Conservation (phyloP, 2,797 vertebrate genomes). For the Esox masquinongy region DNA sequence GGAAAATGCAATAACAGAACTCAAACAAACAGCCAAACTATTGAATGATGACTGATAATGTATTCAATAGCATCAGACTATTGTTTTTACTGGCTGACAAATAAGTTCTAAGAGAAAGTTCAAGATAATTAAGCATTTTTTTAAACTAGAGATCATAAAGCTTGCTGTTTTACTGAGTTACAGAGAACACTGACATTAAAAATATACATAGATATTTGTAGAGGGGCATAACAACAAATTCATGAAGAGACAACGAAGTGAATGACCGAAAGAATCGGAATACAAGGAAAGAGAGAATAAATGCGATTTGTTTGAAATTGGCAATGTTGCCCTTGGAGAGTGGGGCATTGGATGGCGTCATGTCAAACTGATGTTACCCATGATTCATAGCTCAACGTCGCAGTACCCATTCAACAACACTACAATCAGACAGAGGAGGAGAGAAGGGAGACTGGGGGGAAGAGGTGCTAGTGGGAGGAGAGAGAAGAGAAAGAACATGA, state of each 20-base stretch:
- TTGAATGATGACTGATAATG: neutral
- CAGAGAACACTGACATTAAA: neutral
- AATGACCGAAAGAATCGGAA: neutral
- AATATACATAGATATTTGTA: neutral
- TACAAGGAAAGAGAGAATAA: neutral
- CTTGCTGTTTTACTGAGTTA: neutral
- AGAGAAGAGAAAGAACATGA: neutral
- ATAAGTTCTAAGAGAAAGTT: neutral
- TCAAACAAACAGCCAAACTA: too few species aligned
- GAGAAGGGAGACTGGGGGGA: neutral
- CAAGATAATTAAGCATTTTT: neutral
- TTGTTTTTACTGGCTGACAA: neutral
- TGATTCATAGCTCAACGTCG: too few species aligned
- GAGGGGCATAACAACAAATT: neutral
- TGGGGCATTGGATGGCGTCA: too few species aligned
- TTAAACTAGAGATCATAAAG: too few species aligned
- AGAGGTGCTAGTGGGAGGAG: neutral
- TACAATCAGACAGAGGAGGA: neutral
- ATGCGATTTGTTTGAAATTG: too few species aligned
- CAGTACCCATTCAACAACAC: too few species aligned
- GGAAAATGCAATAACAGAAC: too few species aligned
- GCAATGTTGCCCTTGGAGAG: too few species aligned
- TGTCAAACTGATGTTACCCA: too few species aligned
- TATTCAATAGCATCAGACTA: constrained; percentile 5
- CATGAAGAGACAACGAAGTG: neutral